Base-by-base conservation (phyloP, 1,140 invertebrate genomes). In the Nephila pilipes region DNA sequence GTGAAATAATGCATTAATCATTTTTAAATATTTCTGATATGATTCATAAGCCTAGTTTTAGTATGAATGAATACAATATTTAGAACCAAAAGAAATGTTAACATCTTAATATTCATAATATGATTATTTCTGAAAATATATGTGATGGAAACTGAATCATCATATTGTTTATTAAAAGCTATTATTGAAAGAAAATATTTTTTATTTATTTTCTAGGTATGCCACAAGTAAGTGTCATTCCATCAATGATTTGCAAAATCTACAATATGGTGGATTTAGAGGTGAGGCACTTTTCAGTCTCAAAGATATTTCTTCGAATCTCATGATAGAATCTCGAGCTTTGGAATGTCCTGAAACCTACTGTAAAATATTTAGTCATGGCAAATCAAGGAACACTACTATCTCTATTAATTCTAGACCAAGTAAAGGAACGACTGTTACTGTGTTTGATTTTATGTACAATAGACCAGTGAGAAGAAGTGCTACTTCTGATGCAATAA, bases 261-360 rank as follows among this genome's bases (percentile, higher is more conserved):
- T 96, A 2, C 95, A 95, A 94, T 95, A 95, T 90, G 97, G 96
- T 96, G 97, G 97, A 18, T 97, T 95, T 94, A 95, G 96, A 92
- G 97, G 97, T n/a, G 96, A 97, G 95, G 96, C 97, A 81, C 94
- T 97, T 63, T 96, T 97, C 16, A 97, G 96, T 94, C 96, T 97
- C 29, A 95, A 96, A 63, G 95, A 96, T 90, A 94, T 97, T n/a
- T 96, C 96, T 20, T 94, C 95, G 92, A 94, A 95, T 81, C 94
- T 97, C 38, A 96, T 96, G 94, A 96, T 97, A 93, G 96, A 95
- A n/a, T 96, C 97, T 22, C 95, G 96, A 89, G 92, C 95, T 85
- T 93, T 94, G 83, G 85, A 94, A 20, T 95, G 94, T 20, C 94
- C 95, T 25, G 93, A 96, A 65, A 97, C 97, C 2, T 96, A 95